Conservation (phyloP, 2,797 vertebrate species). For the Macrochelys suwanniensis region DNA sequence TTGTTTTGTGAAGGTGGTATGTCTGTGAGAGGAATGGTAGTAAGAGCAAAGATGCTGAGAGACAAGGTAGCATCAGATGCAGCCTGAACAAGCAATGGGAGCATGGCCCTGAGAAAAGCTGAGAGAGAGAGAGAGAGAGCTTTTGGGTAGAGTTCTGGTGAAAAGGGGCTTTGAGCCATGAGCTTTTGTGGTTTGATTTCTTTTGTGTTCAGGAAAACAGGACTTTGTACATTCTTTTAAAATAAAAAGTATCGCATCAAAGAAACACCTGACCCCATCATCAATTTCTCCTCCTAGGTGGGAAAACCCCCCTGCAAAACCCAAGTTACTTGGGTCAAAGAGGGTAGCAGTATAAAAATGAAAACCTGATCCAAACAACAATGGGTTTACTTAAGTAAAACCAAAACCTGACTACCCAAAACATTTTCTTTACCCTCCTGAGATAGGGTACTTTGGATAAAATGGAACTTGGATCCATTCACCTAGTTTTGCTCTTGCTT, state of each 20-base stretch:
- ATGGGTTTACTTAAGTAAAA: conserved; percentile 50
- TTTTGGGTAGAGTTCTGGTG: neutral
- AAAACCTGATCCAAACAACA: conserved; percentile 35
- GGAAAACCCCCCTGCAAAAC: neutral
- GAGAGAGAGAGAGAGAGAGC: too few relatives aligned
- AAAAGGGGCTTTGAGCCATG: neutral
- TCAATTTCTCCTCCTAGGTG: neutral
- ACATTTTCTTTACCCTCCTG: neutral
- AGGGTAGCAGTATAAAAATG: neutral
- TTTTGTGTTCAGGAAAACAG: neutral
- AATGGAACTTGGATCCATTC: neutral
- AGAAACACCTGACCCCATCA: neutral
- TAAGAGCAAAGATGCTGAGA: neutral
- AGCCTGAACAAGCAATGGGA: neutral
- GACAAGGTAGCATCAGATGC: neutral
- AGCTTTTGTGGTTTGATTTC: neutral
- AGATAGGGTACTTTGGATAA: neutral
- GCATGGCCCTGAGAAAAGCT: neutral
- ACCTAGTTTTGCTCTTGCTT: conserved; percentile 13
- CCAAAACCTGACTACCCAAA: conserved; percentile 32
- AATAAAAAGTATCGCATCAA: neutral
- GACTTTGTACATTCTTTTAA: neutral
- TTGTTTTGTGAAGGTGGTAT: neutral
- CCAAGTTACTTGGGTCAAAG: neutral
- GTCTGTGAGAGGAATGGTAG: neutral